phyloP scores from a whole-genome alignment of 92 coral and sea anemone genomes.

The Bergia sp. region DNA sequence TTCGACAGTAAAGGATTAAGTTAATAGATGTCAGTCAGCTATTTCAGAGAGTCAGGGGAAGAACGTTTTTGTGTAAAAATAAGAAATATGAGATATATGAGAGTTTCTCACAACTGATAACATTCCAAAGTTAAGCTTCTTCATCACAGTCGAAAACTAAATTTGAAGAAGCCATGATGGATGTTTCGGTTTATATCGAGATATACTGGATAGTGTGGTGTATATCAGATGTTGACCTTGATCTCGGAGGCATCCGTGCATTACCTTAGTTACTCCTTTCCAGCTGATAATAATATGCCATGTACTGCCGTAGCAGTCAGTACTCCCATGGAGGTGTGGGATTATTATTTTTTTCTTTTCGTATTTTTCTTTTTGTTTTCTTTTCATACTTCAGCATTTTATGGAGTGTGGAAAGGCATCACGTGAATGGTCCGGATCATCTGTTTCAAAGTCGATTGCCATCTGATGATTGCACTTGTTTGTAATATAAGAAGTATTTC shows the following conservation, averaged over 20 bases:
- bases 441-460: background rate
- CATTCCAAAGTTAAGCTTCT: background rate
- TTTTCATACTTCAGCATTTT: background rate
- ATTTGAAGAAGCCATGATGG: background rate
- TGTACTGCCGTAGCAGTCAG: background rate
- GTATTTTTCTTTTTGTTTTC: background rate
- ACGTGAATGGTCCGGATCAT: background rate
- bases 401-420: background rate
- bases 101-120: background rate
- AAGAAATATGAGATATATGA: background rate
- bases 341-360: background rate
- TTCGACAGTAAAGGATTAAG: background rate
- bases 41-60: background rate
- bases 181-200: background rate
- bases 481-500: background rate
- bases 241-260: background rate
- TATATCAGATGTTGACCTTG: background rate
- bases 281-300: background rate
- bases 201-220: background rate
- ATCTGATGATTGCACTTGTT: background rate
- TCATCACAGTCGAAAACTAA: background rate
- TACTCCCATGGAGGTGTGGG: background rate
- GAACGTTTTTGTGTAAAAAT: background rate
- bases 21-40: background rate
- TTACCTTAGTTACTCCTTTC: background rate